Base-by-base conservation (phyloP, 1,140 invertebrate genomes). In the Calephelis nemesis region DNA sequence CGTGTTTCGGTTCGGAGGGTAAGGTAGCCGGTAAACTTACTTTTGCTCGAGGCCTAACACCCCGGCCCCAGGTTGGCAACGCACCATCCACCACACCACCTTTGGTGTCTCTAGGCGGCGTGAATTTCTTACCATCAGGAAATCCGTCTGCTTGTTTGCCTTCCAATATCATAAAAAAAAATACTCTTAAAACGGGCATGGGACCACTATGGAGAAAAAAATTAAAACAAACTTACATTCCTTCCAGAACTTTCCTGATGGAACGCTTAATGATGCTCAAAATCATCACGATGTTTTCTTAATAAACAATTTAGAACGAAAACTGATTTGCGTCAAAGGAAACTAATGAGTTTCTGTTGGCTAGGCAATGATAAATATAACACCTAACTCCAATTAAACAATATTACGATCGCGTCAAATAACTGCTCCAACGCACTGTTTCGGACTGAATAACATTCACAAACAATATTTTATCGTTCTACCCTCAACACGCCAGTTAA, bases 191-290 rank as follows among this genome's bases (percentile, higher is more conserved):
- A n/a, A n/a, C n/a, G n/a, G n/a, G n/a, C n/a, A n/a, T n/a, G n/a
- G n/a, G n/a, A n/a, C n/a, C n/a, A n/a, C n/a, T n/a, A n/a, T n/a
- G n/a, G n/a, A n/a, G n/a, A n/a, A n/a, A n/a, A n/a, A n/a, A n/a
- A n/a, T n/a, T n/a, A n/a, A n/a, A 54, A 47, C 12, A 8, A 68
- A 86, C 84, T 88, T 74, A 86, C 85, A 83, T 78, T 78, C 76
- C 81, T 40, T 69, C 79, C 3, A 85, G 47, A 7, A 88, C 40
- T 70, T 79, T 81, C 62, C 80, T 76, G 48, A 85, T 71, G 8
- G 77, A 78, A 54, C 68, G 67, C 72, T 83, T 83, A 40, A 88
- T 76, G 13, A 78, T 68, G 52, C 62, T 76, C 45, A 84, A 15
- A 39, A 84, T 60, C 58, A 80, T 68, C 75, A 78, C 76, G 72